Percentiles rank a stretch among this genome's conserved stretches.
Evolutionary conservation across 92 coral and sea anemone genomes (phyloP).

Genomic region (Palythoa heliodiscus): DNA sequence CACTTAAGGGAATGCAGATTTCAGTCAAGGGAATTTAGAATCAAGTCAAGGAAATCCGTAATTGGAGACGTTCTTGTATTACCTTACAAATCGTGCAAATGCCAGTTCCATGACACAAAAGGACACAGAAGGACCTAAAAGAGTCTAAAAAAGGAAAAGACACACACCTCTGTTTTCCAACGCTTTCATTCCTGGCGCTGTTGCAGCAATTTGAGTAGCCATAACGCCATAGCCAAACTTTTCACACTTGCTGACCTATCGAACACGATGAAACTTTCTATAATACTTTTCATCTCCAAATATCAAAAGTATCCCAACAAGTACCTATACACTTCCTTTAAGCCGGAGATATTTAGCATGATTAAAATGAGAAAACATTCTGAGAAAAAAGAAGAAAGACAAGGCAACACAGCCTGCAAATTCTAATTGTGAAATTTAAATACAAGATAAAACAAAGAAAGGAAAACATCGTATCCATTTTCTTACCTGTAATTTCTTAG

Average conservation of each 20-base stretch:
- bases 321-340: neutral
- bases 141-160: neutral
- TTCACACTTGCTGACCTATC: conserved; percentile 95
- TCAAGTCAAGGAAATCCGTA: no score
- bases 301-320: neutral
- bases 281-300: neutral
- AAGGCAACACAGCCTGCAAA: neutral
- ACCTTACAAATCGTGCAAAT: no score
- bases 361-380: neutral
- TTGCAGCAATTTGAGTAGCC: conserved; percentile 97
- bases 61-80: no score
- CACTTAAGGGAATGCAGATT: no score
- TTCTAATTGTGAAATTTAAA: neutral
- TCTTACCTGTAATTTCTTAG: conserved; percentile 87
- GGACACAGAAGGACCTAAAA: no score
- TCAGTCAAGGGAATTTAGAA: no score
- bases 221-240: conserved; percentile 99
- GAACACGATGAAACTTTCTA: neutral
- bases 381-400: neutral
- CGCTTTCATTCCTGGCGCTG: conserved; percentile 97
- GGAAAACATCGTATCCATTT: neutral
- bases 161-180: conserved; percentile 83
- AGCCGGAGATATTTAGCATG: neutral
- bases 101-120: no score
- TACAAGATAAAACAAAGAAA: neutral